phyloP scores from a whole-genome alignment of 2,888 invertebrate species.

The Agonum fuliginosum region DNA sequence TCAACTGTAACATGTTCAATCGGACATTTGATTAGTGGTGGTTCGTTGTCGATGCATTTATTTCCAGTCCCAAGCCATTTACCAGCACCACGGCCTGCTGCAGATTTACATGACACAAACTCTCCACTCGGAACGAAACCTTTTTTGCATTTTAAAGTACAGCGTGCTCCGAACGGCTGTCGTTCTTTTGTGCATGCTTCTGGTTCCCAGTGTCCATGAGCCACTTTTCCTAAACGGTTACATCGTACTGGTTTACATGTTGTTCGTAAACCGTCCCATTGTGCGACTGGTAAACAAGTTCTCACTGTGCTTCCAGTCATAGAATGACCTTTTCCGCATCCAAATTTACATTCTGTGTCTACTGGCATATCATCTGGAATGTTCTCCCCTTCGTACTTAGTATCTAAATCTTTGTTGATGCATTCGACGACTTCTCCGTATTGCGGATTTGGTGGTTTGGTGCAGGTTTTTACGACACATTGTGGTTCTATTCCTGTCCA shows the following conservation, averaged over 20 bases:
- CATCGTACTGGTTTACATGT: constrained; percentile 75
- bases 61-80: constrained; percentile 38
- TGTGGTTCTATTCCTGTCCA: constrained; percentile 81
- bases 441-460: constrained; percentile 74
- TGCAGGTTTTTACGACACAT: constrained; percentile 81
- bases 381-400: constrained; percentile 67
- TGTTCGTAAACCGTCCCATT: constrained; percentile 82
- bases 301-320: constrained; percentile 79
- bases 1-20: constrained; percentile 69
- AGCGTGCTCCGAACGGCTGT: constrained; percentile 76
- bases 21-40: constrained; percentile 78
- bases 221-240: constrained; percentile 71
- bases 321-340: constrained; percentile 78
- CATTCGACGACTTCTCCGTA: constrained; percentile 76
- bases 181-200: constrained; percentile 75
- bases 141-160: constrained; percentile 76
- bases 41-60: constrained; percentile 73
- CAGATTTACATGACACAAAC: constrained; percentile 64
- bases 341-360: constrained; percentile 80
- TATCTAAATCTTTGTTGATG: constrained; percentile 71
- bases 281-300: constrained; percentile 79
- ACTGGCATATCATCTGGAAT: constrained; percentile 72
- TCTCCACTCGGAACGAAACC: constrained; percentile 78
- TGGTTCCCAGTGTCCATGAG: constrained; percentile 75
- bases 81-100: constrained; percentile 71